Evolutionary conservation across 2,113 vertebrate genomes (phyloP), one percentile per base, ranked within the genome.

Genomic region (Salvelinus alpinus): DNA sequence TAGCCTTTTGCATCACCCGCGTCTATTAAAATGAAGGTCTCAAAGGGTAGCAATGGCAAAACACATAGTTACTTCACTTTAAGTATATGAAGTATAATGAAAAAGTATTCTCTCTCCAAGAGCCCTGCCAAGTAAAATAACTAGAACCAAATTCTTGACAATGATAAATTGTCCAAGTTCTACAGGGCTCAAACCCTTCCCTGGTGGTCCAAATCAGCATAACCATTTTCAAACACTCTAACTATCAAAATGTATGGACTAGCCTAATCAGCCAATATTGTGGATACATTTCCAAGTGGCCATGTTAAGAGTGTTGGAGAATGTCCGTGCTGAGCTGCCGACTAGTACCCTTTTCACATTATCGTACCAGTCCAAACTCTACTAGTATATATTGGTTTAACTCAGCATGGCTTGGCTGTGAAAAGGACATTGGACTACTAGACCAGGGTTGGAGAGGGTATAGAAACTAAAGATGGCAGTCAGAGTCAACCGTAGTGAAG

Each of bases 161-260:
- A 34, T 59, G 16, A 59, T 57, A 72, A 34, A 72, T 64, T 31
- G 27, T 20, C 18, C 7, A 25, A 51, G 47, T 57, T 71, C n/a
- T 51, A 54, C 47, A 57, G 14, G 14, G 18, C 70, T 12, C 78
- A 8, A 44, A 70, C 70, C 3, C 60, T 31, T 54, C 66, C 65
- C 65, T 34, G 65, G 65, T 68, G 27, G 65, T 34, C 65, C 71
- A 59, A 79, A 77, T 79, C 68, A 75, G 79, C 62, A 78, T 22
- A 73, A 78, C 25, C 73, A 74, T 70, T 59, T 82, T 24, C 31
- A 1, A 2, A 18, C 29, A n/a, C 24, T 44, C 9, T 29, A 7
- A 11, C 44, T 14, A 74, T 54, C 66, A 51, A 75, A 3, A 24
- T 44, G 51, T 54, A 54, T 54, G 51, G 14, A 18, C 16, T 11